phyloP scores from a whole-genome alignment of 23 tunicate genomes.

The Halocynthia roretzi region DNA sequence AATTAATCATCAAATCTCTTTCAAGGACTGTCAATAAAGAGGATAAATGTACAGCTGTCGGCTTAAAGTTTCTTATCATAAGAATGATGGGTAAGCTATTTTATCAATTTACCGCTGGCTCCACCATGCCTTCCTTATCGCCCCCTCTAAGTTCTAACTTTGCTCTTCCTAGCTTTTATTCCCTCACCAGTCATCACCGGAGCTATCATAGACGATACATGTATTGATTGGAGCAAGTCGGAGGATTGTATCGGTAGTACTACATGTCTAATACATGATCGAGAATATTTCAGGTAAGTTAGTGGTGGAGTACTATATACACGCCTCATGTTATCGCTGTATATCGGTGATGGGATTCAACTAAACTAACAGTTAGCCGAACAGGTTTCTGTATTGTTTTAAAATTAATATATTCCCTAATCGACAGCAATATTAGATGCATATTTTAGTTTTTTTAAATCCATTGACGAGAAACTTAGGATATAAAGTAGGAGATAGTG shows the following conservation, averaged over 20 bases:
- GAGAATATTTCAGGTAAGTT: slow-evolving; percentile 41
- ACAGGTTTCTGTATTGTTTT: too few species aligned
- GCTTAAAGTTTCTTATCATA: slow-evolving; percentile 64
- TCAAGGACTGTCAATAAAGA: slow-evolving; percentile 47
- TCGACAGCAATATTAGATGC: too few species aligned
- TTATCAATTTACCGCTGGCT: not conserved
- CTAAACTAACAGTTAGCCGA: too few species aligned
- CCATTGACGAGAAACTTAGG: too few species aligned
- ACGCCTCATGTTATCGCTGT: too few species aligned
- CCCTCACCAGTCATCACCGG: slow-evolving; percentile 88
- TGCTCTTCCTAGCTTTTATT: slow-evolving; percentile 41
- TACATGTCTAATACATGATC: slow-evolving; percentile 53
- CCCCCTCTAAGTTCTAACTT: not conserved
- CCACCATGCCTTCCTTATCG: not conserved
- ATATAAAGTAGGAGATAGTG: too few species aligned
- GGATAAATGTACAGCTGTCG: slow-evolving; percentile 83
- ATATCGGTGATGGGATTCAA: too few species aligned
- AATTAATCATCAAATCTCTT: not conserved
- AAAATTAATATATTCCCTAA: too few species aligned
- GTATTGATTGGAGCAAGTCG: slow-evolving; percentile 46
- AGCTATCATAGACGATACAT: slow-evolving; percentile 62
- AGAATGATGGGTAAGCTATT: slow-evolving; percentile 66
- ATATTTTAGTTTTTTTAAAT: too few species aligned
- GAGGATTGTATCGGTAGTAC: slow-evolving; percentile 20
- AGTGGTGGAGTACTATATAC: too few species aligned